Evolutionary conservation across 2,113 vertebrate genomes (phyloP).

Genomic region (Bambusicola thoracicus): DNA sequence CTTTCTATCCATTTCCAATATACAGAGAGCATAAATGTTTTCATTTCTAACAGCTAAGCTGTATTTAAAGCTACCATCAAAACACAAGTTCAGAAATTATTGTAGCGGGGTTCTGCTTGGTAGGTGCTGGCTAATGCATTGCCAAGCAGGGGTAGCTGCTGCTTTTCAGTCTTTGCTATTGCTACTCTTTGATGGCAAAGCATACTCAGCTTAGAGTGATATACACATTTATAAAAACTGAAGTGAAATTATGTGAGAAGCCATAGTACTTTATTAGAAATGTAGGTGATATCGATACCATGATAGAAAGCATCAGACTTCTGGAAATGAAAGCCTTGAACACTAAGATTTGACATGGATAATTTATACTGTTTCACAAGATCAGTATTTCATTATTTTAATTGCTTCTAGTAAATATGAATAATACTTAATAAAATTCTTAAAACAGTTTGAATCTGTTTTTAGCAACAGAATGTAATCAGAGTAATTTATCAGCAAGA

Average conservation of each 20-base stretch:
- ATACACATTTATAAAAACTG: no score
- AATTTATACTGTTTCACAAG: neutral
- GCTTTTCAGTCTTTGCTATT: no score
- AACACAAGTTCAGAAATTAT: neutral
- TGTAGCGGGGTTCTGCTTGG: neutral
- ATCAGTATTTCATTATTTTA: neutral
- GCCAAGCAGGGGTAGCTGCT: no score
- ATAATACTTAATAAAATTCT: neutral
- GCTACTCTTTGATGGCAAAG: no score
- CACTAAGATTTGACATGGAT: neutral
- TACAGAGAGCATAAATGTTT: neutral
- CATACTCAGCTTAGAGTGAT: no score
- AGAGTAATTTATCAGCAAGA: neutral
- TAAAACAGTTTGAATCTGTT: neutral
- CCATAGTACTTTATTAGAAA: rapidly evolving
- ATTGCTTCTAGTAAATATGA: neutral
- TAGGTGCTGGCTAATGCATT: no score
- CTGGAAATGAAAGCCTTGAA: neutral
- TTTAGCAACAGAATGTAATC: neutral
- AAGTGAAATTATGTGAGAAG: neutral
- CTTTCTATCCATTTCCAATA: neutral
- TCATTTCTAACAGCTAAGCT: neutral
- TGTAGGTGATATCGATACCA: rapidly evolving
- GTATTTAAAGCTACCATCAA: neutral
- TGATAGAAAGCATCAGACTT: neutral